Evolutionary conservation across 1,140 invertebrate species (phyloP).

Genomic region (Caenorhabditis remanei): DNA sequence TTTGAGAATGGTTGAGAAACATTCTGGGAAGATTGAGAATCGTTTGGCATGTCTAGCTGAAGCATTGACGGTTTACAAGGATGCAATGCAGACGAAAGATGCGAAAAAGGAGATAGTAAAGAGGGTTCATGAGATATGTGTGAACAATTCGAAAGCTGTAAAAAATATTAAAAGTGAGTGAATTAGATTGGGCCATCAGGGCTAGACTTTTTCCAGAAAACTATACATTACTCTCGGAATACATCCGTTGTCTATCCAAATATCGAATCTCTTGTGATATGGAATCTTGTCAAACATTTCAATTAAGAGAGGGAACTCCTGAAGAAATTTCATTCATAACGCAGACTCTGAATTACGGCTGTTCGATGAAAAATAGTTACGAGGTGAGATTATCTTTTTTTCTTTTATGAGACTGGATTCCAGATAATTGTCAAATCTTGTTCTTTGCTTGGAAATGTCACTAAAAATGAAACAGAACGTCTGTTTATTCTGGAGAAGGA

Average conservation of each 20-base stretch:
- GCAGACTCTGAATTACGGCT: conserved; percentile 43
- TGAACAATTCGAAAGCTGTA: conserved; percentile 27
- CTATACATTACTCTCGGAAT: background rate
- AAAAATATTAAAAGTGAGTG: conserved; percentile 50
- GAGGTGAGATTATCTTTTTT: background rate
- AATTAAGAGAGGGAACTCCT: background rate
- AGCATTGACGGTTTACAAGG: conserved; percentile 37
- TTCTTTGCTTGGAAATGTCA: background rate
- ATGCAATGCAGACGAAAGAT: conserved; percentile 55
- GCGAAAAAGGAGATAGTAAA: conserved; percentile 58
- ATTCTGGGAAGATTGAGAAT: conserved; percentile 17
- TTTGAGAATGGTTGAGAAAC: conserved; percentile 27
- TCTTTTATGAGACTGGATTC: background rate
- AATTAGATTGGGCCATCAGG: background rate
- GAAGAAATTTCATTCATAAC: conserved; percentile 32
- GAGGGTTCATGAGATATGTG: conserved; percentile 56
- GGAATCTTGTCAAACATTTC: conserved; percentile 53
- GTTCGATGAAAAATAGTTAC: conserved; percentile 56
- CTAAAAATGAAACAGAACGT: conserved; percentile 30
- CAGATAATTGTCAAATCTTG: conserved; percentile 41
- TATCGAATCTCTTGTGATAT: conserved; percentile 27
- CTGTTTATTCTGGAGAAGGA: conserved; percentile 1
- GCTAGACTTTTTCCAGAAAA: conserved; percentile 43
- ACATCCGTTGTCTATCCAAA: background rate
- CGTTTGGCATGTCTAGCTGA: conserved; percentile 34